Evolutionary conservation across 2,113 vertebrate species (phyloP).

Genomic region (Heterotilapia buettikoferi): DNA sequence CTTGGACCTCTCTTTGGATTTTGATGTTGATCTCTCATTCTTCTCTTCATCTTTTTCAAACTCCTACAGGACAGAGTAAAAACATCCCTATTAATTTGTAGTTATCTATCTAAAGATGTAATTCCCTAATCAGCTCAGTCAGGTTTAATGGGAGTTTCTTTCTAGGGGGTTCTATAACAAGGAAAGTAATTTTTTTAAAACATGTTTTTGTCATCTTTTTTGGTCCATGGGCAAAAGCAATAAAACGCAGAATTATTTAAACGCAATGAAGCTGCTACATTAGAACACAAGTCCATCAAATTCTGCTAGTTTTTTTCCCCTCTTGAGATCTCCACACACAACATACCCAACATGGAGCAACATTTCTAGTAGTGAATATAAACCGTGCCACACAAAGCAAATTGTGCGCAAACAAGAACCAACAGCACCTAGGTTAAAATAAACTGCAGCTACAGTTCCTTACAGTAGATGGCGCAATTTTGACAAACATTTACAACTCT

Average conservation of each 20-base stretch:
- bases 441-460: background rate
- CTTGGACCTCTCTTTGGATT: conserved; percentile 63
- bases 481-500: background rate
- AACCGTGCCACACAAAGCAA: background rate
- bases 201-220: background rate
- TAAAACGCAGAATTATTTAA: background rate
- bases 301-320: background rate
- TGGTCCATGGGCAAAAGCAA: background rate
- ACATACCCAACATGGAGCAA: background rate
- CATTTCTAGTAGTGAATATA: background rate
- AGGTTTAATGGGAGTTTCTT: background rate
- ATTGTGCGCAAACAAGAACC: background rate
- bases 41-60: conserved; percentile 73
- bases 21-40: conserved; percentile 46
- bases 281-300: background rate
- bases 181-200: background rate
- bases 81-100: background rate
- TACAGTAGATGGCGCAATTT: background rate
- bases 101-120: background rate
- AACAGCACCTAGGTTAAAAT: background rate
- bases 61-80: conserved; percentile 48
- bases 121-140: background rate
- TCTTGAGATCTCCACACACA: background rate
- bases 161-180: background rate
- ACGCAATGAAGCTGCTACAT: fast-evolving